Conservation (phyloP, 2,113 vertebrate species). For the Pelvicachromis taeniatus region DNA sequence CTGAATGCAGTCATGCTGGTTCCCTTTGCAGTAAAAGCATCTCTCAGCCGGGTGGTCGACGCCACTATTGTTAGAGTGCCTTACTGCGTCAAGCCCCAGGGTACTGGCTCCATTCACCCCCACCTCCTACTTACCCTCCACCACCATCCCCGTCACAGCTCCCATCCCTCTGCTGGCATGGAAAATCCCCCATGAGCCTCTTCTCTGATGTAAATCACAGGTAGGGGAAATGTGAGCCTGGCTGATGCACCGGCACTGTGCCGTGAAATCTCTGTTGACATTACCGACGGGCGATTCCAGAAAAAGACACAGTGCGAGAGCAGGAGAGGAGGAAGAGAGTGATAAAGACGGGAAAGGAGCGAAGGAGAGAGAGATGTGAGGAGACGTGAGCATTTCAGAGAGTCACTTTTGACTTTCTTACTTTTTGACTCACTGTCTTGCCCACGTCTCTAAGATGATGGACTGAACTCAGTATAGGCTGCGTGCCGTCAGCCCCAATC, state of each 20-base stretch:
- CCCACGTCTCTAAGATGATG: background rate
- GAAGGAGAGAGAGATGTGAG: slow-evolving; percentile 3
- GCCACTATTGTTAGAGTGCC: slow-evolving; percentile 52
- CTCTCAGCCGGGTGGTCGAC: slow-evolving; percentile 39
- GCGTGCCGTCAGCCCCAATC: background rate
- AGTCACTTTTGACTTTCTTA: slow-evolving; percentile 33
- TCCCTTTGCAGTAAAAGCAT: slow-evolving; percentile 49
- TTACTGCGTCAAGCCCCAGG: slow-evolving; percentile 42
- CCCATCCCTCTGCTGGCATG: slow-evolving; percentile 14
- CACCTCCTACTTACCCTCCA: background rate
- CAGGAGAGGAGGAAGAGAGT: background rate
- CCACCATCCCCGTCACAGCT: background rate
- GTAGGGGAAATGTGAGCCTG: slow-evolving; percentile 57
- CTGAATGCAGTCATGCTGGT: slow-evolving; percentile 39
- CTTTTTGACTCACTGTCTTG: slow-evolving; percentile 16
- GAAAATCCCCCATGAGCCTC: slow-evolving; percentile 64
- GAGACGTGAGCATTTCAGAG: slow-evolving; percentile 35
- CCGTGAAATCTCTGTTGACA: slow-evolving; percentile 73
- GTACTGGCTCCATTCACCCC: background rate
- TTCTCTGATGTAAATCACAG: slow-evolving; percentile 72
- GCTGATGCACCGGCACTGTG: slow-evolving; percentile 59
- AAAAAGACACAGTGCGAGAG: slow-evolving; percentile 48
- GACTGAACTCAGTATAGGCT: slow-evolving; percentile 1
- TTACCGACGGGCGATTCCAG: slow-evolving; percentile 60
- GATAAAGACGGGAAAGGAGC: slow-evolving; percentile 31